Evolutionary conservation across 2,888 invertebrate genomes (phyloP).

Genomic region (Agonopterix arenella): DNA sequence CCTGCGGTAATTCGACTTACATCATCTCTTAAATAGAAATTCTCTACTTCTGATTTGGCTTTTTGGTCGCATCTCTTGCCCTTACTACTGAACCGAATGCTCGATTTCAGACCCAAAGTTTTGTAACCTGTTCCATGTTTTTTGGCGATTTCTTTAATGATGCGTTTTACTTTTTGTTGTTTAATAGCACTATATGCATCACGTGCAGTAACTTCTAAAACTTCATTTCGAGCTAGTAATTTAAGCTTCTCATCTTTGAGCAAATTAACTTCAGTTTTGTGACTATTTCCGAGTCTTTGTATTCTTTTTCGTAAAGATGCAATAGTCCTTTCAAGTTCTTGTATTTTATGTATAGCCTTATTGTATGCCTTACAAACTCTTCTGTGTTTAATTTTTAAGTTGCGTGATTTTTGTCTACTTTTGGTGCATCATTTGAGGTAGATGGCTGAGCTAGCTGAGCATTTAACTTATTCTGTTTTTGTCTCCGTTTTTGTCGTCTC

Average conservation of each 20-base stretch:
- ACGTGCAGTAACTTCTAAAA: constrained; percentile 2
- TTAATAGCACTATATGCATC: constrained; percentile 1
- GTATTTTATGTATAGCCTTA: constrained; percentile 1
- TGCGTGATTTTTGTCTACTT: constrained; percentile 1
- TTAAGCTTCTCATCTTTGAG: constrained; percentile 2
- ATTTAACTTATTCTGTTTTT: constrained; percentile 6
- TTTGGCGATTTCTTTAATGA: constrained; percentile 4
- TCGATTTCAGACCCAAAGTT: constrained; percentile 1
- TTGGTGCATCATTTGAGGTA: constrained; percentile 1
- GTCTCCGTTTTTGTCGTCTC: constrained; percentile 6
- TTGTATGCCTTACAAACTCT: constrained; percentile 3
- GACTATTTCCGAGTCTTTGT: constrained; percentile 1
- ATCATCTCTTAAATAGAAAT: constrained; percentile 9
- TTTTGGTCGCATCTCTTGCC: too few relatives aligned
- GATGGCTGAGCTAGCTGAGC: constrained; percentile 1
- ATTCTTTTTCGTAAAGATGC: constrained; percentile 3
- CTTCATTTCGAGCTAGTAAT: constrained; percentile 4
- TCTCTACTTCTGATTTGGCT: constrained; percentile 2
- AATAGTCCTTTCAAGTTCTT: constrained; percentile 5
- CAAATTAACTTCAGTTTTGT: constrained; percentile 2
- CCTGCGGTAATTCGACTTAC: constrained; percentile 9
- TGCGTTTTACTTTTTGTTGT: constrained; percentile 1
- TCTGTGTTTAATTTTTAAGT: constrained; percentile 5
- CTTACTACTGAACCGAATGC: too few relatives aligned
- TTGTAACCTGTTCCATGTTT: background rate